Conservation (phyloP, 2,113 vertebrate genomes). For the Phainopepla nitens region DNA sequence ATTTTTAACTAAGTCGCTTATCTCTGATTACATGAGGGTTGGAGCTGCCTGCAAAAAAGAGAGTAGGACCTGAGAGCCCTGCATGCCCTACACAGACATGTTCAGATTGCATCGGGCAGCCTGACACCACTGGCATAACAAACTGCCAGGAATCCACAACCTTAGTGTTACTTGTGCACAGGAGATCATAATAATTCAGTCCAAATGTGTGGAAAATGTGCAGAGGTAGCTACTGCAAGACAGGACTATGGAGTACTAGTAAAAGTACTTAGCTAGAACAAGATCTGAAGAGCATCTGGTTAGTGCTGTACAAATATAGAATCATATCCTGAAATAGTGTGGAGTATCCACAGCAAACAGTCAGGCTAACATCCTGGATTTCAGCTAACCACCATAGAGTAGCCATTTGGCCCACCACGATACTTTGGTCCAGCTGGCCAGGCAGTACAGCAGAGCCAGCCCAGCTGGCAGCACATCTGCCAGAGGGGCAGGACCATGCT, state of each 20-base stretch:
- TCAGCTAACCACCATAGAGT: neutral
- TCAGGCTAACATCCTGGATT: neutral
- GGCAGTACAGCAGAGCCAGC: neutral
- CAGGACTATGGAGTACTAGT: neutral
- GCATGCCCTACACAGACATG: neutral
- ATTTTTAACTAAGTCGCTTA: constrained; percentile 64
- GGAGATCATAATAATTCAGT: neutral
- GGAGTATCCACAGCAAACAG: constrained; percentile 4
- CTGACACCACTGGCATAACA: neutral
- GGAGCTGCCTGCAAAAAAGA: constrained; percentile 7
- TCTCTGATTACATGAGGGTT: constrained; percentile 40
- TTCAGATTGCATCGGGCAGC: neutral
- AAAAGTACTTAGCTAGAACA: neutral
- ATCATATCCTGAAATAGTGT: neutral
- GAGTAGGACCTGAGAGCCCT: neutral
- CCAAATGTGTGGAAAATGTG: neutral
- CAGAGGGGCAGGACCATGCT: neutral
- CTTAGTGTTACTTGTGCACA: neutral
- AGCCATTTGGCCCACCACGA: neutral
- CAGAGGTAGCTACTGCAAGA: neutral
- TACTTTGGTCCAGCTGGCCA: neutral
- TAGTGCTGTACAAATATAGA: neutral
- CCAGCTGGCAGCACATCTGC: neutral
- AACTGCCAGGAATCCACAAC: neutral
- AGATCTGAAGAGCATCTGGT: neutral